Percentiles rank a stretch among this genome's conserved stretches.
phyloP scores from a whole-genome alignment of 2,888 invertebrate genomes.

The Selenia dentaria region DNA sequence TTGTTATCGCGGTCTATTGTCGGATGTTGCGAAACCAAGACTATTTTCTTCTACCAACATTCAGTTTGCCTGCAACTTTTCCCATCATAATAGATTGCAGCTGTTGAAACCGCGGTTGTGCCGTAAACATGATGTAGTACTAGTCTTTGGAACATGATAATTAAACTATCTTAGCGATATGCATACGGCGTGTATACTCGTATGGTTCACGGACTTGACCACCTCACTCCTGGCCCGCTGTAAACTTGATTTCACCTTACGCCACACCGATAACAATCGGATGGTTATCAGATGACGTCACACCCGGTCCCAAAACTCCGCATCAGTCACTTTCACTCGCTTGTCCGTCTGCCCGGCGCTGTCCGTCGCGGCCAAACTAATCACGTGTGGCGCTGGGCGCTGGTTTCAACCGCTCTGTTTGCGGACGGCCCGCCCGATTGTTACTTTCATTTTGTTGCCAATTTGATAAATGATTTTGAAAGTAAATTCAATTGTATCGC shows the following conservation, averaged over 20 bases:
- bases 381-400: constrained; percentile 31
- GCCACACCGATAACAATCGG: constrained; percentile 25
- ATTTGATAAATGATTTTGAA: constrained; percentile 10
- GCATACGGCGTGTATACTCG: too few species aligned
- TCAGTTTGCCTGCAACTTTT: too few species aligned
- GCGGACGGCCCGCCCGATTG: constrained; percentile 12
- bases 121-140: too few species aligned
- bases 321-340: constrained; percentile 77
- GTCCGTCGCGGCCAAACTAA: constrained; percentile 30
- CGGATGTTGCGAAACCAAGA: too few species aligned
- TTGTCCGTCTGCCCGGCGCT: constrained; percentile 50
- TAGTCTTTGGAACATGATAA: too few species aligned
- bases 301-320: constrained; percentile 62
- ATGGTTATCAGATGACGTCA: constrained; percentile 59
- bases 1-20: too few species aligned
- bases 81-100: too few species aligned
- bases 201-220: too few species aligned
- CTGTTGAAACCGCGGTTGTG: too few species aligned
- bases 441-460: constrained; percentile 27
- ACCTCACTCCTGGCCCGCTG: too few species aligned
- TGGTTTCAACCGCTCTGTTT: constrained; percentile 15
- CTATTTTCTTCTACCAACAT: too few species aligned
- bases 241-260: constrained; percentile 24
- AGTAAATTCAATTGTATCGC: constrained; percentile 2
- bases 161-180: too few species aligned